A percentile compares a stretch with the other conserved stretches of the same genome.
Evolutionary conservation across 2,113 vertebrate species (phyloP).

Genomic region (Strix aluco): DNA sequence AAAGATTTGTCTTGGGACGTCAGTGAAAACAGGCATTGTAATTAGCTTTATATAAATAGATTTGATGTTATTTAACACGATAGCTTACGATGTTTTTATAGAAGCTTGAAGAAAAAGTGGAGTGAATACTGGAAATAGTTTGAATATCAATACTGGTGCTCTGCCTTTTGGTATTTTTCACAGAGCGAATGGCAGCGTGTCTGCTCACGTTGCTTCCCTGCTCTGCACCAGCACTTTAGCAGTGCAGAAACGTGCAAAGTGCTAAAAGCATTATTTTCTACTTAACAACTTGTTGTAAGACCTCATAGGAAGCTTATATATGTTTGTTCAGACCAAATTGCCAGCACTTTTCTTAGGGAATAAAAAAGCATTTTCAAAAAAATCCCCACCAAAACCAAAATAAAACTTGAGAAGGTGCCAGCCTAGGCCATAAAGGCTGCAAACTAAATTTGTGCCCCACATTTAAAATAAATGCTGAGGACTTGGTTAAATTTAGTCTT

Average conservation of each 20-base stretch:
- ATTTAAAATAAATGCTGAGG: not conserved
- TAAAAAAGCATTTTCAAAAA: not conserved
- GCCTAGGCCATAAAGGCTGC: not conserved
- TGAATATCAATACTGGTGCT: not conserved
- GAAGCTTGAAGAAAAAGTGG: not conserved
- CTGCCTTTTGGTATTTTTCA: not conserved
- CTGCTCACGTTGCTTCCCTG: fast-evolving
- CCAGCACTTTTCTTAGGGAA: not conserved
- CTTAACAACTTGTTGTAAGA: not conserved
- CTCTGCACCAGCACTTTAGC: not conserved
- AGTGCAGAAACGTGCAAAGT: not conserved
- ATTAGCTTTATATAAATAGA: conserved; percentile 13
- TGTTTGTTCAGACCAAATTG: not conserved
- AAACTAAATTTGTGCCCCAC: not conserved
- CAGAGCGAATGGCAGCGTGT: fast-evolving
- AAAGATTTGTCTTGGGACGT: conserved; percentile 32
- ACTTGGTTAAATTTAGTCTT: not conserved
- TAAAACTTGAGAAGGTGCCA: not conserved
- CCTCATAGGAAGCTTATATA: not conserved
- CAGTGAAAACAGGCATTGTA: not conserved
- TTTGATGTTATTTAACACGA: not conserved
- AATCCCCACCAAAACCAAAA: not conserved
- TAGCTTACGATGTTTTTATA: not conserved
- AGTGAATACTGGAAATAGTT: not conserved
- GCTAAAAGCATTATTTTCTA: not conserved